Base-by-base conservation (phyloP, 1,140 invertebrate genomes). In the Marisa cornuarietis region DNA sequence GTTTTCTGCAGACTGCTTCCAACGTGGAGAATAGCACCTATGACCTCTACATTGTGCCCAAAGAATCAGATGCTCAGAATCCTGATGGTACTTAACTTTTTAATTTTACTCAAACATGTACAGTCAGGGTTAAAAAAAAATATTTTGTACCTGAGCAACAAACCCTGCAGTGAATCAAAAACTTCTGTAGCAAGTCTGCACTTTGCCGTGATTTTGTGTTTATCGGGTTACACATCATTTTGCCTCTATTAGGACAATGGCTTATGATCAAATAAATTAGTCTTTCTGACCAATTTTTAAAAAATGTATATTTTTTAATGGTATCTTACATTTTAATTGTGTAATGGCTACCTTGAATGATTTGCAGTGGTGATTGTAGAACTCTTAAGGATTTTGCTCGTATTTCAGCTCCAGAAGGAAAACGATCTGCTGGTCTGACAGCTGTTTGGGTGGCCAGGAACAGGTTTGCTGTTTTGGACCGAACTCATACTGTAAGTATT, bases 371-470 rank as follows among this genome's bases (percentile, higher is more conserved):
- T 4, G 31, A 42, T 42, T 42, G 31, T 42, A 42, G 31, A 42
- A 42, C 6, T 42, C 3, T 42, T 42, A 42, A 42, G 54, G 16
- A 58, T 14, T 58, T 68, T 24, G 22, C 22, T 65, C 54, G 65
- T 66, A 65, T 82, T 87, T 75, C 80, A 91, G 90, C 91, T 65
- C 90, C 90, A 26, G 91, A 91, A 77, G 89, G 91, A 18, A 97
- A 97, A 88, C 93, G 98, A 26, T 95, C 96, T 1, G 94, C 96
- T 31, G 98, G 98, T 72, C 91, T 99, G 31, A 97, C 96, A 13
- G 97, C 98, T 22, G 94, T 99, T 63, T 99, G 99, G 98, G 97
- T 99, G 22, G 98, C 98, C 0, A 93, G 98, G 83, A 99, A 99
- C 92, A 92, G 98, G 77, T 99, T 99, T 92, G 99, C 98, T n/a